Evolutionary conservation across 2,888 invertebrate species (phyloP).

Genomic region (Protodeltote pygarga): DNA sequence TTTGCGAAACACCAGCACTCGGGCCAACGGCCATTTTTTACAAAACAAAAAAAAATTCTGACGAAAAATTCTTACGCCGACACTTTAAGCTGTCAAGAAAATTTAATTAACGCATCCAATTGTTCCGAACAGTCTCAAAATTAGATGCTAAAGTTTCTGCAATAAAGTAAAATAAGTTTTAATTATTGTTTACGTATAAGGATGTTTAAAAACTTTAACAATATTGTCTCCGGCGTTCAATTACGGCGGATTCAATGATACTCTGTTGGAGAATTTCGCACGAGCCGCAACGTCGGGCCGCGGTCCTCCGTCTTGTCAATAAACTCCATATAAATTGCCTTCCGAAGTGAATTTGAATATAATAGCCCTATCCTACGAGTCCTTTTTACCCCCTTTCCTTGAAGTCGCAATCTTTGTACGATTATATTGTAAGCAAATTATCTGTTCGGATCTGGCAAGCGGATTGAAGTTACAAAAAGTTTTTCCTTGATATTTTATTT

Average conservation of each 20-base stretch:
- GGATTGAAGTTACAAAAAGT: slow-evolving; percentile 62
- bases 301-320: slow-evolving; percentile 80
- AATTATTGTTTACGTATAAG: slow-evolving; percentile 49
- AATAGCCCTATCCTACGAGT: slow-evolving; percentile 79
- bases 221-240: slow-evolving; percentile 80
- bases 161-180: slow-evolving; percentile 39
- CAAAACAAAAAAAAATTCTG: slow-evolving; percentile 46
- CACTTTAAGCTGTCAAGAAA: slow-evolving; percentile 31
- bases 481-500: slow-evolving; percentile 60
- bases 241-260: slow-evolving; percentile 73
- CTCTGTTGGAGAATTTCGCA: slow-evolving; percentile 81
- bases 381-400: slow-evolving; percentile 80
- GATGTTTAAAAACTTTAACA: slow-evolving; percentile 70
- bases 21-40: slow-evolving; percentile 27
- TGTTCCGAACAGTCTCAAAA: slow-evolving; percentile 21
- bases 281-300: slow-evolving; percentile 58
- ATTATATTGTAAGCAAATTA: slow-evolving; percentile 88
- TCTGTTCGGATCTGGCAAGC: slow-evolving; percentile 80
- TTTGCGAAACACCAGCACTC: slow-evolving; percentile 59
- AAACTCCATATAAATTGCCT: slow-evolving; percentile 86
- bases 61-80: slow-evolving; percentile 42
- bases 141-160: slow-evolving; percentile 29
- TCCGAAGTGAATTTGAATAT: slow-evolving; percentile 85
- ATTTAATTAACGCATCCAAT: slow-evolving; percentile 33
- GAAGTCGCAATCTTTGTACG: slow-evolving; percentile 81